Evolutionary conservation across 2,113 vertebrate species (phyloP).

Genomic region (Polypterus senegalus): DNA sequence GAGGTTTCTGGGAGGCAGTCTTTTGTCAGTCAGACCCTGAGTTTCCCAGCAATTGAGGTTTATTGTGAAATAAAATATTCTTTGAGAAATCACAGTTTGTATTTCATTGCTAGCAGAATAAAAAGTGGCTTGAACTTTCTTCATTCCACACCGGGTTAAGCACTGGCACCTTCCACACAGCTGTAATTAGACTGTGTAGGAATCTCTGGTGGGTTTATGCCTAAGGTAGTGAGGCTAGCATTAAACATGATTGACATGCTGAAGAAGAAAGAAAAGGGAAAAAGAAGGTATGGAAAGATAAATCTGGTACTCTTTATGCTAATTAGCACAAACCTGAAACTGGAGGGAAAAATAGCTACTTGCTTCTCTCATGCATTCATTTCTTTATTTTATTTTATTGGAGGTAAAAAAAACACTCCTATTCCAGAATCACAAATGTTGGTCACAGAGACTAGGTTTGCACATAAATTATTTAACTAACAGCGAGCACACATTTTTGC

Average conservation of each 20-base stretch:
- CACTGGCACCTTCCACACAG: too few relatives aligned
- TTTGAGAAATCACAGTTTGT: too few relatives aligned
- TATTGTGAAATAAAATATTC: too few relatives aligned
- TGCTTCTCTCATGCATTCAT: constrained; percentile 39
- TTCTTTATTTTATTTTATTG: constrained; percentile 19
- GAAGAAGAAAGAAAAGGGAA: not conserved
- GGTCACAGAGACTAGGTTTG: not conserved
- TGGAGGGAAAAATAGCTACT: constrained; percentile 47
- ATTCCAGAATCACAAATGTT: not conserved
- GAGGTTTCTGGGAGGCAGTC: too few relatives aligned
- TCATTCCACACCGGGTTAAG: too few relatives aligned
- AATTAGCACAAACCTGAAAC: constrained; percentile 54
- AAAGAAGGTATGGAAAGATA: too few relatives aligned
- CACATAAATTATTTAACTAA: not conserved
- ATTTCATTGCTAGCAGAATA: too few relatives aligned
- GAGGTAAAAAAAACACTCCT: constrained; percentile 33
- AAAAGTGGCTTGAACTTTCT: too few relatives aligned
- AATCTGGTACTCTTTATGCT: constrained; percentile 25
- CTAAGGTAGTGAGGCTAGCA: constrained; percentile 1
- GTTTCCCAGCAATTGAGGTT: too few relatives aligned
- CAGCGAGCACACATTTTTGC: too few relatives aligned
- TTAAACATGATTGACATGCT: not conserved
- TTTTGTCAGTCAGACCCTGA: too few relatives aligned
- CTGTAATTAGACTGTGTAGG: not conserved
- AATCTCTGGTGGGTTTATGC: not conserved